Percentiles rank a stretch among this genome's conserved stretches.
phyloP scores from a whole-genome alignment of 2,797 vertebrate species.

The Premnoplex brunnescens region DNA sequence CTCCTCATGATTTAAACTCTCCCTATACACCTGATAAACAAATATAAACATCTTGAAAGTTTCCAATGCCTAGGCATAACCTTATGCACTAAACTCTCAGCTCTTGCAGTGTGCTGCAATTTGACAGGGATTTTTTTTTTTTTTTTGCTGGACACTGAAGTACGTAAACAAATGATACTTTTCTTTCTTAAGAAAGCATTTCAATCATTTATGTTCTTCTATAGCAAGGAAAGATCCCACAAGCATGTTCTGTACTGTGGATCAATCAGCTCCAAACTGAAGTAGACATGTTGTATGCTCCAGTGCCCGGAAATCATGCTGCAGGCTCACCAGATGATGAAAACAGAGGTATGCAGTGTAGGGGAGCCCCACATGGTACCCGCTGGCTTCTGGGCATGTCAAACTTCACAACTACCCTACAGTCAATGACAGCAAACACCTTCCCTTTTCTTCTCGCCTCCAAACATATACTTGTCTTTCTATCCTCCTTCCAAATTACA shows the following conservation, averaged over 20 bases:
- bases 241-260: slow-evolving; percentile 75
- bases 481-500: slow-evolving; percentile 70
- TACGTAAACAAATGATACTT: slow-evolving; percentile 74
- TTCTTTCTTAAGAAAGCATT: slow-evolving; percentile 75
- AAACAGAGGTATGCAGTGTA: slow-evolving; percentile 80
- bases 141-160: slow-evolving; percentile 55
- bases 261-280: slow-evolving; percentile 92
- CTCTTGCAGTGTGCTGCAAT: neutral
- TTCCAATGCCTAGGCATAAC: neutral
- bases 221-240: slow-evolving; percentile 77
- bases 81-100: slow-evolving; percentile 36
- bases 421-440: slow-evolving; percentile 83
- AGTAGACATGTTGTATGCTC: slow-evolving; percentile 84
- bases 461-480: slow-evolving; percentile 74
- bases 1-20: slow-evolving; percentile 3
- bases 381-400: slow-evolving; percentile 82
- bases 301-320: slow-evolving; percentile 83
- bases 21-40: slow-evolving; percentile 24
- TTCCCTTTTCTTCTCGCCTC: slow-evolving; percentile 74
- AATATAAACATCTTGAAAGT: slow-evolving; percentile 37
- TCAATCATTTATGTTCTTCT: slow-evolving; percentile 81
- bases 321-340: slow-evolving; percentile 90
- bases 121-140: slow-evolving; percentile 26
- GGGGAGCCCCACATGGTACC: slow-evolving; percentile 85
- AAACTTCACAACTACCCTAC: slow-evolving; percentile 81